Percentiles rank a stretch among this genome's conserved stretches.
phyloP scores from a whole-genome alignment of 1,140 invertebrate species.

The Trichonephila clavipes region DNA sequence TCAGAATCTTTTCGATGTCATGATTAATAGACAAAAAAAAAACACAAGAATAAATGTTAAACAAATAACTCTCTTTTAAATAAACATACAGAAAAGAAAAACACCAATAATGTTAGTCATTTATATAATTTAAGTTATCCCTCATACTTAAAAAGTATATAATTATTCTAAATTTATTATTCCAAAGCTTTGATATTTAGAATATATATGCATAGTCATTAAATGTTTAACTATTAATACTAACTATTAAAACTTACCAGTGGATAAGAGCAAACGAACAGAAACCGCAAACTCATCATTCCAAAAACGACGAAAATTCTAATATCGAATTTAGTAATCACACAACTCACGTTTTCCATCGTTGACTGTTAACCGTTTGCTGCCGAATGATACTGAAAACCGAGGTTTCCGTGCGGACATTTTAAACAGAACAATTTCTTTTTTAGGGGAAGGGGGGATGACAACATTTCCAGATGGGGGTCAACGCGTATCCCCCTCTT shows the following conservation, averaged over 20 bases:
- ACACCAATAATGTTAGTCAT: too few species aligned
- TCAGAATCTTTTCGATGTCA: too few species aligned
- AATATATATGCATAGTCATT: too few species aligned
- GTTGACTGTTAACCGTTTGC: conserved; percentile 25
- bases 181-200: too few species aligned
- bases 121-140: too few species aligned
- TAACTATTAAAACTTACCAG: conserved; percentile 35
- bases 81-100: too few species aligned
- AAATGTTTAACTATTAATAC: not conserved
- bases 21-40: too few species aligned
- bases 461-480: conserved; percentile 15
- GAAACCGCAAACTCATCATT: conserved; percentile 26
- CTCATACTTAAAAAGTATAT: too few species aligned
- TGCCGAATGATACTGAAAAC: conserved; percentile 38
- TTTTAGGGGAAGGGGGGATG: conserved; percentile 43
- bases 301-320: conserved; percentile 44
- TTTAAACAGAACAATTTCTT: conserved; percentile 57
- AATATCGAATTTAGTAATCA: not conserved
- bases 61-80: too few species aligned
- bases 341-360: conserved; percentile 17
- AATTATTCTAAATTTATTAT: too few species aligned
- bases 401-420: conserved; percentile 32
- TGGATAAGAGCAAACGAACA: conserved; percentile 15
- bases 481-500: conserved; percentile 4
- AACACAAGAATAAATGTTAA: too few species aligned